Evolutionary conservation across 2,888 invertebrate genomes (phyloP).

Genomic region (Nebria brevicollis): DNA sequence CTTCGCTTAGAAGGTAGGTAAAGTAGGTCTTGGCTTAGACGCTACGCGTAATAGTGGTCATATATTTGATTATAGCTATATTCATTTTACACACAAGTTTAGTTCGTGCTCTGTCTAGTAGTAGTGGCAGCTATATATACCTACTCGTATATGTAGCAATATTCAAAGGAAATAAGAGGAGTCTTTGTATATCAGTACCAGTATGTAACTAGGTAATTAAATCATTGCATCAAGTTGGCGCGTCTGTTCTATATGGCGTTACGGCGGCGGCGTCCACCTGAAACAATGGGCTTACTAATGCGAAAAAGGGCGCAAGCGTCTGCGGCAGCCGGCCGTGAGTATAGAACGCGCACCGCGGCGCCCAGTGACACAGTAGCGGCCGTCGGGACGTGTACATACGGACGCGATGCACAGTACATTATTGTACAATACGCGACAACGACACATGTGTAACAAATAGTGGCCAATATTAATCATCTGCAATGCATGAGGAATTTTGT

Average conservation of each 20-base stretch:
- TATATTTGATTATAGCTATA: too few relatives aligned
- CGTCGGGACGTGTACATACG: conserved; percentile 25
- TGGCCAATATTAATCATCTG: background rate
- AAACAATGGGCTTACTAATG: conserved; percentile 7
- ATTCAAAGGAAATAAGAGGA: background rate
- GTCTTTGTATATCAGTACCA: background rate
- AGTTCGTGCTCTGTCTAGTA: too few relatives aligned
- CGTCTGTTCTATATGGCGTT: background rate
- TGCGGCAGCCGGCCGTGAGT: background rate
- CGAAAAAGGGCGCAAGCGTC: conserved; percentile 23
- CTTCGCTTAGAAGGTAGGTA: too few relatives aligned
- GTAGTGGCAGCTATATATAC: background rate
- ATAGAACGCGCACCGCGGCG: conserved; percentile 15
- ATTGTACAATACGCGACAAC: background rate
- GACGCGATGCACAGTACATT: background rate
- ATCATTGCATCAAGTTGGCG: conserved; percentile 2
- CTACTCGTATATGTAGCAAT: background rate
- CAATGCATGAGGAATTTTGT: background rate
- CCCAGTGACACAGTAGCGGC: conserved; percentile 42
- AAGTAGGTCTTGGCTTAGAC: too few relatives aligned
- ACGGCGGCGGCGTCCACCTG: background rate
- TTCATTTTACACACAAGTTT: too few relatives aligned
- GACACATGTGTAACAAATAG: background rate
- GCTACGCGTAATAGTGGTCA: too few relatives aligned
- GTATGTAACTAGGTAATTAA: background rate